Percentiles rank a stretch among this genome's conserved stretches.
Evolutionary conservation across 2,888 invertebrate species (phyloP).

Genomic region (Epiperipatus broadwayi): DNA sequence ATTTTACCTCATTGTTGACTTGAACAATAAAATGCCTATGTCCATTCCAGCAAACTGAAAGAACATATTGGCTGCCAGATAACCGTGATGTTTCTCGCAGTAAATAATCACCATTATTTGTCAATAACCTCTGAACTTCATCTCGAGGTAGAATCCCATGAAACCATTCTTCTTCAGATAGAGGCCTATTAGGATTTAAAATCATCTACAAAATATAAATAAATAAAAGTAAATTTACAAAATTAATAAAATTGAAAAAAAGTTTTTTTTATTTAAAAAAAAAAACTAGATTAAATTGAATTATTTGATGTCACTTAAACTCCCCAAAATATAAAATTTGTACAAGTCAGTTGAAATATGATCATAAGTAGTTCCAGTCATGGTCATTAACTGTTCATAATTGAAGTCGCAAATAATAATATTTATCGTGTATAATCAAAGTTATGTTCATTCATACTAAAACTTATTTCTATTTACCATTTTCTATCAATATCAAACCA

Average conservation of each 20-base stretch:
- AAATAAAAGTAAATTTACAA: constrained; percentile 8
- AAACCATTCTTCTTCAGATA: constrained; percentile 83
- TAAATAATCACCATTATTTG: constrained; percentile 81
- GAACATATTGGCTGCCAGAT: constrained; percentile 48
- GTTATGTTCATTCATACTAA: no score
- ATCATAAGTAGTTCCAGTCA: no score
- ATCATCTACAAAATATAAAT: constrained; percentile 14
- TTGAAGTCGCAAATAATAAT: no score
- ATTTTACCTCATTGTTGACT: constrained; percentile 61
- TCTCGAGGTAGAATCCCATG: constrained; percentile 88
- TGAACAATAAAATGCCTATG: constrained; percentile 95
- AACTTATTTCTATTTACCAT: no score
- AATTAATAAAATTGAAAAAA: constrained; percentile 1
- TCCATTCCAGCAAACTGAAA: constrained; percentile 87
- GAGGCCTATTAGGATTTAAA: constrained; percentile 24
- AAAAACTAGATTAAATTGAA: no score
- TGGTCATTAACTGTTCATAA: no score
- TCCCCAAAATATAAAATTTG: no score
- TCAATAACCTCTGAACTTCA: constrained; percentile 73
- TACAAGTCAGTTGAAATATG: no score
- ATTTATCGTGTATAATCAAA: no score
- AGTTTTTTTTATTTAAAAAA: no score
- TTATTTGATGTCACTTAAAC: no score
- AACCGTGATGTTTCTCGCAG: constrained; percentile 80
- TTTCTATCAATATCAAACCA: no score